Percentiles rank a stretch among this genome's conserved stretches.
Conservation (phyloP, 2,888 invertebrate species). For the Oithona nana region DNA sequence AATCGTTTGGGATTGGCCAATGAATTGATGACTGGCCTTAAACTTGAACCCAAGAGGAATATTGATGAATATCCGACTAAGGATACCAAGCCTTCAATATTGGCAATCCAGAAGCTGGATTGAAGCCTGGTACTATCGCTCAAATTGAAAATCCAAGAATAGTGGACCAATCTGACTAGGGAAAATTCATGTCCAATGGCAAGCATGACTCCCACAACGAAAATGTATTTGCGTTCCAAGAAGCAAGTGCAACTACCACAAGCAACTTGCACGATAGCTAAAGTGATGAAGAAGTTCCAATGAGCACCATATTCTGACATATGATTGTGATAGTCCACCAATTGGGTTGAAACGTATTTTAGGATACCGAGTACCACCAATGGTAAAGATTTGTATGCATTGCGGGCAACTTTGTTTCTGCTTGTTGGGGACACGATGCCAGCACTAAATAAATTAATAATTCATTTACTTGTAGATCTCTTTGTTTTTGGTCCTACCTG, state of each 20-base stretch:
- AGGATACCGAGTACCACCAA: slow-evolving; percentile 30
- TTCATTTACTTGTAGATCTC: no score
- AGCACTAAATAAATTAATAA: no score
- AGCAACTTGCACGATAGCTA: slow-evolving; percentile 31
- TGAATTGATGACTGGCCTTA: no score
- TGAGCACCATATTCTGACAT: slow-evolving; percentile 86
- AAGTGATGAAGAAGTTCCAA: slow-evolving; percentile 94
- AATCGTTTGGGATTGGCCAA: no score
- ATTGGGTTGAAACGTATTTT: slow-evolving; percentile 28
- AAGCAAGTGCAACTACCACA: not conserved
- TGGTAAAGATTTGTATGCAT: not conserved
- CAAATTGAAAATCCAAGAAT: not conserved
- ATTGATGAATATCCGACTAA: not conserved
- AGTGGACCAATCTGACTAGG: not conserved
- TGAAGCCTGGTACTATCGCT: not conserved
- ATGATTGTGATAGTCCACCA: slow-evolving; percentile 63
- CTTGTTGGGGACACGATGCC: slow-evolving; percentile 36
- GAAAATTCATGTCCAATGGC: not conserved
- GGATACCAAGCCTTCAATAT: not conserved
- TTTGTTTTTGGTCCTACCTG: no score
- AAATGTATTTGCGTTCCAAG: not conserved
- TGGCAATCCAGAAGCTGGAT: not conserved
- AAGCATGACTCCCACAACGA: not conserved
- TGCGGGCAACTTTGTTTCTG: slow-evolving; percentile 19
- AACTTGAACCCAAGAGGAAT: not conserved